These are phyloP conservation scores for Abscondita cerata DNA, from an alignment of 2,888 invertebrate species.

Conservation along the genomic window DNA sequence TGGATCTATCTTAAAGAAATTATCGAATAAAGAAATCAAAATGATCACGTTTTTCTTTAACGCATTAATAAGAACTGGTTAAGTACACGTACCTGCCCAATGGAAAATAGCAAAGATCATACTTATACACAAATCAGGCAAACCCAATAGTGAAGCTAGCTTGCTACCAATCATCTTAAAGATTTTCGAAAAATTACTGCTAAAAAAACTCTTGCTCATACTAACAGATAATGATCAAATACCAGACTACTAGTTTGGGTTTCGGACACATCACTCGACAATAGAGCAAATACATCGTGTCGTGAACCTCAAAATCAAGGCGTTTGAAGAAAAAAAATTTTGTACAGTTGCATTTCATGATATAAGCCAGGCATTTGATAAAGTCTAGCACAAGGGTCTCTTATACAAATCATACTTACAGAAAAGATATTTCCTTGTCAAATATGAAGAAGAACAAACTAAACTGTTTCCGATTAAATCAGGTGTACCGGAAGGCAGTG, in stretches of 20 bases:
- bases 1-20: neutral
- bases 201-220: conserved; percentile 10
- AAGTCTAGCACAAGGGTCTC: conserved; percentile 2
- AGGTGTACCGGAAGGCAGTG: too few species aligned
- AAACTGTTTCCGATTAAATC: neutral
- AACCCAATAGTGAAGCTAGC: neutral
- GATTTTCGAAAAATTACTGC: conserved; percentile 9
- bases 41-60: neutral
- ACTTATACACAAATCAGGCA: conserved; percentile 8
- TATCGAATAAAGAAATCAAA: neutral
- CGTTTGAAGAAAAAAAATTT: conserved; percentile 5
- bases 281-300: conserved; percentile 8
- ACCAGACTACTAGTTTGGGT: conserved; percentile 6
- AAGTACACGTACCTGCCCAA: neutral
- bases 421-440: conserved; percentile 5
- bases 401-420: conserved; percentile 12
- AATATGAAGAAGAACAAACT: conserved; percentile 11
- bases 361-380: conserved; percentile 2
- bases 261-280: conserved; percentile 9
- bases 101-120: conserved; percentile 10
- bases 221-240: conserved; percentile 6
- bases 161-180: conserved; percentile 11
- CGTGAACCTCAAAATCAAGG: neutral
- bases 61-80: neutral
- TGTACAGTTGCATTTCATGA: conserved; percentile 2